Conservation (phyloP, 2,113 vertebrate species). For the Climacteris rufus region DNA sequence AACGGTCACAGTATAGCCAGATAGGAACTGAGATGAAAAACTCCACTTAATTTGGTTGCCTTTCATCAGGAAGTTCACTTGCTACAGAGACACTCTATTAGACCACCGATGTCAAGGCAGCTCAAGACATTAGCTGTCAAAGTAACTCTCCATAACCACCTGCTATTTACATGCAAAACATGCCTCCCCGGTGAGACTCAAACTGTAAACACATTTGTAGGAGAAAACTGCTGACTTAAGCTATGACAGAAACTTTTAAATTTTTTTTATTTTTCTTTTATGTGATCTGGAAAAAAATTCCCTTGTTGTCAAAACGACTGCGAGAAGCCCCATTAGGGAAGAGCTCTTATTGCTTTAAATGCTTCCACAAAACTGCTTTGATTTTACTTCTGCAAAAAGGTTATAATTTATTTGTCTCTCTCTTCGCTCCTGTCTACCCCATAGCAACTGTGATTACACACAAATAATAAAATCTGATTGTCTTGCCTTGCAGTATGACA, state of each 20-base stretch:
- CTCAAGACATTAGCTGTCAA: conserved; percentile 65
- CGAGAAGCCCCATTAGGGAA: not conserved
- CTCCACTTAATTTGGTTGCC: conserved; percentile 56
- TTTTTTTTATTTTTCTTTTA: not conserved
- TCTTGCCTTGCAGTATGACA: not conserved
- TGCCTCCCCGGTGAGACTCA: conserved; percentile 59
- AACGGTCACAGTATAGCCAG: not conserved
- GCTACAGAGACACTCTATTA: conserved; percentile 49
- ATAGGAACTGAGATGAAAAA: conserved; percentile 48
- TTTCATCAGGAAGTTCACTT: conserved; percentile 66
- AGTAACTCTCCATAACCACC: conserved; percentile 55
- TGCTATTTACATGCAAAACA: conserved; percentile 69
- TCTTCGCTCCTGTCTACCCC: not conserved
- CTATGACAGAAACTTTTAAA: conserved; percentile 18
- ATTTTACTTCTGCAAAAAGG: conserved; percentile 25
- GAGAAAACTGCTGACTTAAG: conserved; percentile 37
- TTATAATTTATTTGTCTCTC: conserved; percentile 57
- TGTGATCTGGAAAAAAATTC: not conserved
- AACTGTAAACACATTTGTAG: conserved; percentile 66
- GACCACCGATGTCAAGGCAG: conserved; percentile 51
- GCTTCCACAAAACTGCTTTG: not conserved
- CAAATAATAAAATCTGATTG: conserved; percentile 30
- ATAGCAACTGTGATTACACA: conserved; percentile 14
- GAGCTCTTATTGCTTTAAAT: conserved; percentile 9
- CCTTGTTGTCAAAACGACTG: not conserved